Evolutionary conservation across 2,797 vertebrate species (phyloP), one percentile per base, ranked within the genome.

Genomic region (Adrianichthys oophorus): DNA sequence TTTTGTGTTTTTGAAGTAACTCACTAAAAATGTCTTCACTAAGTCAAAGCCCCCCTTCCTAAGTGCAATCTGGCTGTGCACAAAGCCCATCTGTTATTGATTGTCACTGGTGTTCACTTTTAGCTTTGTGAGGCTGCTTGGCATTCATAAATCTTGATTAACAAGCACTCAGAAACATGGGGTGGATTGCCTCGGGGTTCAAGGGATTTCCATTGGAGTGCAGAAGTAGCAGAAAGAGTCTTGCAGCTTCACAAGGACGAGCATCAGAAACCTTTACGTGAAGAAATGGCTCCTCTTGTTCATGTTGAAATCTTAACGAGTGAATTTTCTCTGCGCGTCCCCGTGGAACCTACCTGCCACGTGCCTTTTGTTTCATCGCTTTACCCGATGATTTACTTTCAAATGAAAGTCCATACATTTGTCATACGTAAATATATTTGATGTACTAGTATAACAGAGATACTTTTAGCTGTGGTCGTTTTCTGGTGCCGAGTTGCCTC

Each of bases 71-170:
- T 45, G 19, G 65, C 40, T 65, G 59, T 48, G 54, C 55, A 41
- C 48, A 18, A 52, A 70, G 51, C 52, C 66, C 79, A 80, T 86
- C 77, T 87, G 82, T 80, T 85, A 55, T 56, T 79, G 52, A 84
- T 82, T 63, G 68, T 75, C 63, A 62, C 12, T 48, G 63, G 51
- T 60, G 48, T 69, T 78, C 37, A 44, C 61, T 58, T 65, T 41
- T 52, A 56, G 52, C 43, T 70, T 21, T 56, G 59, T 48, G 56
- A 67, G n/a, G 60, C 60, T 59, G 51, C 51, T 61, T 56, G 45
- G 48, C 47, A 13, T 65, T 66, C 53, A 56, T 67, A 62, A 41
- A 69, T 65, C 56, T 53, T 59, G 13, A 70, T 54, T 62, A 42
- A 58, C 4, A 19, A 46, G 49, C 44, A 17, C 46, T 59, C 16